Conservation (phyloP, 2,888 invertebrate genomes). For the Heliconius hortense region DNA sequence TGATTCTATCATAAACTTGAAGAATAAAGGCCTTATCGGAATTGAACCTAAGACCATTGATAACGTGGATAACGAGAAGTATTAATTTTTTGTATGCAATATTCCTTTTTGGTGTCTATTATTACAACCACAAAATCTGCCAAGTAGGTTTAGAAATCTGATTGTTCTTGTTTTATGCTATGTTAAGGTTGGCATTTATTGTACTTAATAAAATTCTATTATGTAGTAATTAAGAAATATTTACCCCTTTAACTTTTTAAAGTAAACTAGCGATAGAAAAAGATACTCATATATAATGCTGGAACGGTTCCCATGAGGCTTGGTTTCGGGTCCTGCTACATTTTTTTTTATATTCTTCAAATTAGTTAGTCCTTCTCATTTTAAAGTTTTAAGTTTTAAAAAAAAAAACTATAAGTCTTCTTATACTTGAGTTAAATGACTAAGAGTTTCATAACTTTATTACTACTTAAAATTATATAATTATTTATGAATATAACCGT, state of each 20-base stretch:
- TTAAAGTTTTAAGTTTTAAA: not conserved
- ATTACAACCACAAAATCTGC: too few species aligned
- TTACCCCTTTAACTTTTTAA: not conserved
- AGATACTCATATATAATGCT: too few species aligned
- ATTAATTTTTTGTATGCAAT: not conserved
- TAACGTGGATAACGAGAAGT: not conserved
- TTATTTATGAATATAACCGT: not conserved
- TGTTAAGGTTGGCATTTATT: not conserved
- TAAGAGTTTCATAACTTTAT: too few species aligned
- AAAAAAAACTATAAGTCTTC: too few species aligned
- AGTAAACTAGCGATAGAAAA: too few species aligned
- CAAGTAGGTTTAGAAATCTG: too few species aligned
- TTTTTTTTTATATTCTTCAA: not conserved
- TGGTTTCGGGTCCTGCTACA: too few species aligned
- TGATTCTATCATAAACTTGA: slow-evolving; percentile 90
- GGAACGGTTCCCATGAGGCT: too few species aligned
- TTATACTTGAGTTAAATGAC: too few species aligned
- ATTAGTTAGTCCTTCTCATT: not conserved
- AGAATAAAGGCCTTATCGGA: slow-evolving; percentile 80
- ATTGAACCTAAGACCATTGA: slow-evolving; percentile 38
- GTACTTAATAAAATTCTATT: not conserved
- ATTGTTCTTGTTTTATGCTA: not conserved
- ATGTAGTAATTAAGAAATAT: not conserved
- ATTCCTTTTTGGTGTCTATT: too few species aligned
- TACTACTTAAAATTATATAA: too few species aligned